Evolutionary conservation across 2,113 vertebrate species (phyloP), one percentile per base, ranked within the genome.

Genomic region (Pelobates fuscus): DNA sequence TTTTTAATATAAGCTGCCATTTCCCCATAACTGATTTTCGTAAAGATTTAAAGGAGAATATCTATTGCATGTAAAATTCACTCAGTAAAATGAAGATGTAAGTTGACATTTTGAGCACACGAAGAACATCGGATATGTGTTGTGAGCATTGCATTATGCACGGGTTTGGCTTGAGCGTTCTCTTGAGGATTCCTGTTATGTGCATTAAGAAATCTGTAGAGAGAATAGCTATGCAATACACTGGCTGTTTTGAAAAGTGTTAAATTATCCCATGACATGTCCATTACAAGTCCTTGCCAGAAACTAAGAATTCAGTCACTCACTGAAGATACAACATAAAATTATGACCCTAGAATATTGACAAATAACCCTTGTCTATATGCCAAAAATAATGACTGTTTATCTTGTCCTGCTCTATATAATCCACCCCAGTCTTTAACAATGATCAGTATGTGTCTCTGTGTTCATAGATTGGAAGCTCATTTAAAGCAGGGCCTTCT

Each of bases 111-210:
- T 61, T 74, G 43, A 74, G 52, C 67, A 78, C 61, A 52, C 46
- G 59, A 43, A 54, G 29, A 24, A 21, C 44, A 60, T 76, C 54
- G 52, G 27, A 70, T 23, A 30, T 64, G 18, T 70, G 37, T 24
- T 66, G 57, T 61, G 17, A 21, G 32, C 75, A 26, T 41, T 75
- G 59, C 71, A 79, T 79, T 75, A 79, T 79, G 46, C 66, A 70
- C 37, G 60, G 20, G 26, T 41, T 55, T 70, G 5, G n/a, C 46
- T 70, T 52, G 54, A 66, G 37, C 46, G 37, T 30, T 2, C 68
- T 71, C 61, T n/a, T 41, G 21, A 71, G 77, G 27, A 71, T 30
- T 49, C 68, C 25, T n/a, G 24, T 25, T 24, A 30, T 75, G 52
- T 67, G 54, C 63, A 75, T 59, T 75, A 67, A 75, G 66, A 6